Percentiles rank a stretch among this genome's conserved stretches.
phyloP scores from a whole-genome alignment of 2,113 vertebrate genomes.

The Sebastes schlegelii region DNA sequence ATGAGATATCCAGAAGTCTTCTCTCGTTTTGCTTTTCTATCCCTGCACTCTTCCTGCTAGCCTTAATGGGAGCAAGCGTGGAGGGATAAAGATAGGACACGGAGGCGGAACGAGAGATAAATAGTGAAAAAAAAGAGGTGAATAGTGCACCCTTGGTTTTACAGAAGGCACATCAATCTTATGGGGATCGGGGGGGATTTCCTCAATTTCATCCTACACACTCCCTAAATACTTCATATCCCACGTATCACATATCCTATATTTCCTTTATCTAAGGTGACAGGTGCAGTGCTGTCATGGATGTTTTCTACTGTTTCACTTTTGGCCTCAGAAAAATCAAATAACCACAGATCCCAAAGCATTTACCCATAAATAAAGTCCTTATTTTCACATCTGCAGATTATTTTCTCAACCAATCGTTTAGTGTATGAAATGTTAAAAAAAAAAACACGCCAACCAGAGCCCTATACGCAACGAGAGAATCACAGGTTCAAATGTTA shows the following conservation, averaged over 20 bases:
- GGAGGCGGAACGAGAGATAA: slow-evolving; percentile 10
- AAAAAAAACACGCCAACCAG: neutral
- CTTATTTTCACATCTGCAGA: neutral
- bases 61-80: slow-evolving; percentile 82
- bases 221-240: slow-evolving; percentile 23
- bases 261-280: neutral
- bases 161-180: slow-evolving; percentile 41
- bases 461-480: neutral
- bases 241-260: slow-evolving; percentile 12
- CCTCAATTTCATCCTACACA: slow-evolving; percentile 47
- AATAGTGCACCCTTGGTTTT: slow-evolving; percentile 18
- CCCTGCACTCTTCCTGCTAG: slow-evolving; percentile 78
- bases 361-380: neutral
- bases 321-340: slow-evolving; percentile 1
- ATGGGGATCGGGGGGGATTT: slow-evolving; percentile 41
- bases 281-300: slow-evolving; percentile 27
- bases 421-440: neutral
- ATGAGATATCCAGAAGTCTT: slow-evolving; percentile 79
- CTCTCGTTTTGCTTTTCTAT: slow-evolving; percentile 41
- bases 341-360: neutral
- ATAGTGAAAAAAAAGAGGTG: slow-evolving; percentile 4
- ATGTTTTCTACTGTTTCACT: neutral
- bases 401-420: neutral
- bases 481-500: no score
- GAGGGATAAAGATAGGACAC: slow-evolving; percentile 51